Conservation (phyloP, 2,113 vertebrate genomes). For the Vulpes ferrilata region DNA sequence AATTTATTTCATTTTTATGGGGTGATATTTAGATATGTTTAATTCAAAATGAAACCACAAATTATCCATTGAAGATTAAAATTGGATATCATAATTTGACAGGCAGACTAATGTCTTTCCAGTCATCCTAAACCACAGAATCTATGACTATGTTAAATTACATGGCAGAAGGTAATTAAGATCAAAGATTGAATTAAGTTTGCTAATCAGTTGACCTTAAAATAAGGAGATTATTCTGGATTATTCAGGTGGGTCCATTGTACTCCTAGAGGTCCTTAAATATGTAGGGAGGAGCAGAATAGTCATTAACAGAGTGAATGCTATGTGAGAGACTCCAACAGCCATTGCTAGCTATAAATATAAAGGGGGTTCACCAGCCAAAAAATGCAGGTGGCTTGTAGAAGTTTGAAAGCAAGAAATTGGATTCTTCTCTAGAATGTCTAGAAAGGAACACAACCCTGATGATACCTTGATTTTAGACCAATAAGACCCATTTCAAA, state of each 20-base stretch:
- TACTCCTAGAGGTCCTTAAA: background rate
- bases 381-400: background rate
- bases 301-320: background rate
- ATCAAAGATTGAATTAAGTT: background rate
- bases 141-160: background rate
- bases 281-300: background rate
- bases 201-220: background rate
- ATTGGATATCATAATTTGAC: background rate
- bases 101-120: background rate
- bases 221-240: background rate
- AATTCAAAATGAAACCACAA: constrained; percentile 8
- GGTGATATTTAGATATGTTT: background rate
- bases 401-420: background rate
- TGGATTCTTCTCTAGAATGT: background rate
- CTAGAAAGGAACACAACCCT: background rate
- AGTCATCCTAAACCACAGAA: background rate
- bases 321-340: background rate
- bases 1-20: background rate
- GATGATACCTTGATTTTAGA: background rate
- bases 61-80: background rate
- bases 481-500: background rate
- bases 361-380: background rate
- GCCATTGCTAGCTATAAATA: background rate
- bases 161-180: constrained; percentile 14
- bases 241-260: background rate